These are phyloP conservation scores for Xenopus borealis DNA, from an alignment of 2,113 vertebrate genomes.

Conservation along the genomic window DNA sequence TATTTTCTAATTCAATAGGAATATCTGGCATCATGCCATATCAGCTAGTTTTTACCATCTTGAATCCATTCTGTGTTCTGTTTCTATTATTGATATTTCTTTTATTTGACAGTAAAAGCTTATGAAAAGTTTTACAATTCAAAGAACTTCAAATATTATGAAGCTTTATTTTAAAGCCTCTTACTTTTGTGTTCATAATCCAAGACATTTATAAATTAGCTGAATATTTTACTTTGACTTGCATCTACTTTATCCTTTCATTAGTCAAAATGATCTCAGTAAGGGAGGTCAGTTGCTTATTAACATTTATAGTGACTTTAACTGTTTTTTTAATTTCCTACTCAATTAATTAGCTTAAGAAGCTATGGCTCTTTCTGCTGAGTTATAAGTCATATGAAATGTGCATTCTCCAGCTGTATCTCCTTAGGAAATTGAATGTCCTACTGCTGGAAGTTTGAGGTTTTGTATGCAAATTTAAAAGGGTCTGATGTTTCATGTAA, in stretches of 20 bases:
- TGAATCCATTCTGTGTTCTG: background rate
- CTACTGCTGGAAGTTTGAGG: no score
- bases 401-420: background rate
- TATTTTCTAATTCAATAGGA: no score
- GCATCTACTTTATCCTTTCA: slow-evolving; percentile 29
- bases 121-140: no score
- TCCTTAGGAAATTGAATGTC: slow-evolving; percentile 15
- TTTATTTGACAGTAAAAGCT: no score
- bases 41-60: background rate
- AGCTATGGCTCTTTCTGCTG: slow-evolving; percentile 29
- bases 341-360: slow-evolving; percentile 35
- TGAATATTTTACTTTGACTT: slow-evolving; percentile 34
- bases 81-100: background rate
- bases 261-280: slow-evolving; percentile 35
- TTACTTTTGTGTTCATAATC: slow-evolving; percentile 30
- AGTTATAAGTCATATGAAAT: slow-evolving; percentile 24
- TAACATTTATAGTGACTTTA: slow-evolving; percentile 46
- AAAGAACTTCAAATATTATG: background rate
- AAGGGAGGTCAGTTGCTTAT: slow-evolving; percentile 42
- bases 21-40: no score
- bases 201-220: slow-evolving; percentile 25
- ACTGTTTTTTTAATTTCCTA: slow-evolving; percentile 44
- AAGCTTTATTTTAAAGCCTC: background rate
- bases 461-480: no score
- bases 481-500: no score